Conservation (phyloP, 53 echinoderm and acorn worm species). For the Holothuria leucospilota region DNA sequence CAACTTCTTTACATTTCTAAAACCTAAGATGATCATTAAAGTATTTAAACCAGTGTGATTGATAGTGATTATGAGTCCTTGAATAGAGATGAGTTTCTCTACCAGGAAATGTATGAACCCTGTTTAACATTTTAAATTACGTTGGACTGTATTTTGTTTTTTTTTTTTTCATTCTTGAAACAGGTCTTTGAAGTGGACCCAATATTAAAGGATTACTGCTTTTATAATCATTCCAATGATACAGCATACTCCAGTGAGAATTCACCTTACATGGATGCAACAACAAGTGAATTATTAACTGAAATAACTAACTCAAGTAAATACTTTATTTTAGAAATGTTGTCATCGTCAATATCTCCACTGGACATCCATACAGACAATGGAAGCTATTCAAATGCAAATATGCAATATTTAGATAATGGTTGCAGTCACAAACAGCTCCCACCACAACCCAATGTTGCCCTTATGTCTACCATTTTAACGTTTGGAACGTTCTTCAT, state of each 20-base stretch:
- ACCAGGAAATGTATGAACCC: too few relatives aligned
- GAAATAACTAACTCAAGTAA: conserved; percentile 14
- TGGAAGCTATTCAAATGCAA: conserved; percentile 26
- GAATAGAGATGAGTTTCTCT: too few relatives aligned
- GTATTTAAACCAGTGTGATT: too few relatives aligned
- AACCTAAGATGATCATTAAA: too few relatives aligned
- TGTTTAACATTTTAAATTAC: too few relatives aligned
- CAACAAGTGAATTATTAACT: conserved; percentile 2
- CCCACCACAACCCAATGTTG: conserved; percentile 85
- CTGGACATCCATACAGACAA: neutral
- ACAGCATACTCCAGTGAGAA: neutral
- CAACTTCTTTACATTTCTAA: too few relatives aligned
- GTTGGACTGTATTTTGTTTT: too few relatives aligned
- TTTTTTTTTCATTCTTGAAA: neutral
- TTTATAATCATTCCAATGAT: conserved; percentile 50
- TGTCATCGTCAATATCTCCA: conserved; percentile 2
- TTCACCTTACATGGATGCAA: conserved; percentile 22
- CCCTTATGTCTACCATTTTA: conserved; percentile 83
- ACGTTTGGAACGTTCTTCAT: conserved; percentile 97
- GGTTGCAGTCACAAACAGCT: neutral
- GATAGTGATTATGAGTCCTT: too few relatives aligned
- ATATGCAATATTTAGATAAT: conserved; percentile 28
- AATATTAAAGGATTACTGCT: conserved; percentile 70
- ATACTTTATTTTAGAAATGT: neutral
- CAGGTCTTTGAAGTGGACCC: conserved; percentile 76